Percentiles rank a stretch among this genome's conserved stretches.
These are phyloP conservation scores for Kradibia gibbosae DNA, from an alignment of 1,140 invertebrate species.

Conservation along the genomic window DNA sequence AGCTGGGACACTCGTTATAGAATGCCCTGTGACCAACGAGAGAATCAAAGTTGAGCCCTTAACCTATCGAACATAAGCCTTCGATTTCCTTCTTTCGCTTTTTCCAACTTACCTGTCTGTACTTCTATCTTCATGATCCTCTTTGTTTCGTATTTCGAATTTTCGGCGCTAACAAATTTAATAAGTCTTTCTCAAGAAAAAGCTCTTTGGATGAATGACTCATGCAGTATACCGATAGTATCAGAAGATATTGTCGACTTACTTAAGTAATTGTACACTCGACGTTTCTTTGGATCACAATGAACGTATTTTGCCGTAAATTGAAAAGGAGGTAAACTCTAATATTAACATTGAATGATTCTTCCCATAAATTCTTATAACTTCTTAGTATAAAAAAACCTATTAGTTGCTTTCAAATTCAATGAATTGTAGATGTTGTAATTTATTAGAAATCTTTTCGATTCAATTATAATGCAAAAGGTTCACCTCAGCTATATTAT, in stretches of 20 bases:
- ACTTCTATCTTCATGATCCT: background rate
- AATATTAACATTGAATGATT: too few relatives aligned
- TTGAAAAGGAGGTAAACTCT: too few relatives aligned
- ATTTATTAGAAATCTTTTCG: too few relatives aligned
- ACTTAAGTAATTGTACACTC: background rate
- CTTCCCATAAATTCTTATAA: too few relatives aligned
- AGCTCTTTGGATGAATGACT: background rate
- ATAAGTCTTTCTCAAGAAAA: conserved; percentile 8
- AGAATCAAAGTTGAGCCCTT: conserved; percentile 49
- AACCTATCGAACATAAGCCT: conserved; percentile 17
- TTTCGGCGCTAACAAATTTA: conserved; percentile 36
- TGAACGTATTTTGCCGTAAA: too few relatives aligned
- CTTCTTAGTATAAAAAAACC: too few relatives aligned
- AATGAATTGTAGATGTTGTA: too few relatives aligned
- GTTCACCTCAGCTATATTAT: too few relatives aligned
- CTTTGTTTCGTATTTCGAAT: background rate
- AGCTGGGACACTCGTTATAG: conserved; percentile 52
- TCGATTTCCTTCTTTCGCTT: conserved; percentile 41
- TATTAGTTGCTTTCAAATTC: too few relatives aligned
- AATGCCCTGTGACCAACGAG: conserved; percentile 21
- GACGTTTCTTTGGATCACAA: background rate
- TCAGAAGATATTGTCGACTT: background rate
- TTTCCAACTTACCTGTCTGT: background rate
- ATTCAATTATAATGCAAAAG: too few relatives aligned
- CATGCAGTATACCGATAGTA: background rate